These are phyloP conservation scores for Cephalopholis sonnerati DNA, from an alignment of 2,113 vertebrate genomes.

Conservation along the genomic window DNA sequence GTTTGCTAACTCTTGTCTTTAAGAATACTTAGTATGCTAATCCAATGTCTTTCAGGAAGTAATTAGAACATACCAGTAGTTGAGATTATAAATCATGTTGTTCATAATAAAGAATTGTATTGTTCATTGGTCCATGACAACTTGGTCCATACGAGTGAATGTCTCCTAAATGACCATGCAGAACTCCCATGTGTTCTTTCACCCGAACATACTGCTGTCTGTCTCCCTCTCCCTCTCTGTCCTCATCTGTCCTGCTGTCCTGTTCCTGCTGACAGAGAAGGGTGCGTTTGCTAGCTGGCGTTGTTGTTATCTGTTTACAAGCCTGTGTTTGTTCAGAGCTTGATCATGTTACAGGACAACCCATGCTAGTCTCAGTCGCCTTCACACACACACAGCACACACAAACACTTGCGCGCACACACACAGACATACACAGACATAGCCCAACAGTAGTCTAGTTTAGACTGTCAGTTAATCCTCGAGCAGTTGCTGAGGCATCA, in stretches of 20 bases:
- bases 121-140: no score
- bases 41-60: not conserved
- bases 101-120: not conserved
- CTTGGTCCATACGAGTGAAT: not conserved
- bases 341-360: slow-evolving; percentile 72
- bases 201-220: not conserved
- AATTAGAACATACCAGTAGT: not conserved
- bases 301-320: slow-evolving; percentile 75
- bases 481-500: slow-evolving; percentile 64
- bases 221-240: slow-evolving; percentile 1
- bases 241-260: slow-evolving; percentile 25
- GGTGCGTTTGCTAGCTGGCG: slow-evolving; percentile 42
- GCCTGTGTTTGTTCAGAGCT: slow-evolving; percentile 68
- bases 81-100: no score
- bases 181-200: not conserved
- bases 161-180: not conserved
- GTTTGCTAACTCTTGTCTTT: no score
- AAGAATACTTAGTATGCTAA: not conserved
- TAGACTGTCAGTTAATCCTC: slow-evolving; percentile 58
- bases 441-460: slow-evolving; percentile 52
- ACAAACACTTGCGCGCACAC: not conserved
- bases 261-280: slow-evolving; percentile 55
- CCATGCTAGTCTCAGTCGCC: slow-evolving; percentile 37
- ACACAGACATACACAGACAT: not conserved
- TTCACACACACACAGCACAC: slow-evolving; percentile 33